A percentile compares a stretch with the other conserved stretches of the same genome.
Evolutionary conservation across 2,113 vertebrate species (phyloP).

Genomic region (Xiphophorus maculatus): DNA sequence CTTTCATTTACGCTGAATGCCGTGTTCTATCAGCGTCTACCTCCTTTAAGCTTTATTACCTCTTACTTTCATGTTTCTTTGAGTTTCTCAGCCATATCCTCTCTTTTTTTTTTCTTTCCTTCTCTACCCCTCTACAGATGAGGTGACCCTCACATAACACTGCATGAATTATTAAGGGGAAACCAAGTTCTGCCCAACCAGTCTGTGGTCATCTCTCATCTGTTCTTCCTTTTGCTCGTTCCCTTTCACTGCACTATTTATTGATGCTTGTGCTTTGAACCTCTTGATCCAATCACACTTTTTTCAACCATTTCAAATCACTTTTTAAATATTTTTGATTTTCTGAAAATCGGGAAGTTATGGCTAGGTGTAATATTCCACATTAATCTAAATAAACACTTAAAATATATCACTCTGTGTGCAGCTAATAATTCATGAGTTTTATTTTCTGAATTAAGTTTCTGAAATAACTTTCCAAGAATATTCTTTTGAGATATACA

Average conservation of each 20-base stretch:
- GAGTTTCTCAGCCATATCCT: conserved; percentile 19
- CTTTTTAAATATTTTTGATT: no score
- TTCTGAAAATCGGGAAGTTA: no score
- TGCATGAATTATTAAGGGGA: conserved; percentile 75
- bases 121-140: conserved; percentile 13
- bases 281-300: conserved; percentile 51
- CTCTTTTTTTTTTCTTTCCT: background rate
- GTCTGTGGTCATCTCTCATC: conserved; percentile 42
- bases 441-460: no score
- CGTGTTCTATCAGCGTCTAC: background rate
- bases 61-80: conserved; percentile 1
- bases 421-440: no score
- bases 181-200: conserved; percentile 55
- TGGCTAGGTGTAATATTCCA: no score
- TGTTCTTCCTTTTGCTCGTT: background rate
- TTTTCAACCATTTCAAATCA: conserved; percentile 25
- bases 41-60: conserved; percentile 3
- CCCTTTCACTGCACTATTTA: conserved; percentile 30
- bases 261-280: conserved; percentile 54
- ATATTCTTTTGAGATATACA: no score
- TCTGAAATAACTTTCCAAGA: no score
- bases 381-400: no score
- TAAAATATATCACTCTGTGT: no score
- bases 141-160: conserved; percentile 66
- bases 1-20: conserved; percentile 5